These are phyloP conservation scores for Tiliacea citrago DNA, from an alignment of 2,888 invertebrate genomes.

Conservation along the genomic window DNA sequence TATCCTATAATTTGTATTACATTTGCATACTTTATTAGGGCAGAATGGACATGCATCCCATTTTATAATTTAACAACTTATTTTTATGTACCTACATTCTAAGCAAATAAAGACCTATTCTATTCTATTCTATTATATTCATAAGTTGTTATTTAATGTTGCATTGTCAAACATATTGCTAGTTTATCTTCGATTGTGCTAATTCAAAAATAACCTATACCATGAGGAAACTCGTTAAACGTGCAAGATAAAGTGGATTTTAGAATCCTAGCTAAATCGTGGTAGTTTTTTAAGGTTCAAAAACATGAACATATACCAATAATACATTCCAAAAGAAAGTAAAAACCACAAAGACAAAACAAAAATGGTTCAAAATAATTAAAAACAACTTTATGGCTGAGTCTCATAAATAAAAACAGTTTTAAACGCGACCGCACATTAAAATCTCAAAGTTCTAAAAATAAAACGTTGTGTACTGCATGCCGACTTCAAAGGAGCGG, in stretches of 20 bases:
- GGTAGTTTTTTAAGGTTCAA: not conserved
- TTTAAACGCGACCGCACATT: constrained; percentile 13
- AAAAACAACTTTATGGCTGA: not conserved
- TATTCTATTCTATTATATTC: no score
- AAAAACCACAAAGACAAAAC: constrained; percentile 13
- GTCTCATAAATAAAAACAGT: constrained; percentile 28
- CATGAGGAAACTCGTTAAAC: not conserved
- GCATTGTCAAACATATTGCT: not conserved
- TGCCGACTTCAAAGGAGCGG: constrained; percentile 40
- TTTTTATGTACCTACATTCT: no score
- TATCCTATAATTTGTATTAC: no score
- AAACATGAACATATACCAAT: not conserved
- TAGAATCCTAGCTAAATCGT: not conserved
- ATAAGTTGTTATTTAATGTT: not conserved
- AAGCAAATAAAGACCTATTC: no score
- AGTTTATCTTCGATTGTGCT: not conserved
- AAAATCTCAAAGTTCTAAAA: constrained; percentile 28
- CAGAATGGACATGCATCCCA: no score
- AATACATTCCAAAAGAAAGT: not conserved
- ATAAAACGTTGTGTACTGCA: constrained; percentile 39
- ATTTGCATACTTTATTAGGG: no score
- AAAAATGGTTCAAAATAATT: not conserved
- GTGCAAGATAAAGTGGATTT: not conserved
- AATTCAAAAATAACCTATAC: not conserved
- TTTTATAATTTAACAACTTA: no score